Conservation (phyloP, 1,140 invertebrate genomes). For the Ostrea edulis region DNA sequence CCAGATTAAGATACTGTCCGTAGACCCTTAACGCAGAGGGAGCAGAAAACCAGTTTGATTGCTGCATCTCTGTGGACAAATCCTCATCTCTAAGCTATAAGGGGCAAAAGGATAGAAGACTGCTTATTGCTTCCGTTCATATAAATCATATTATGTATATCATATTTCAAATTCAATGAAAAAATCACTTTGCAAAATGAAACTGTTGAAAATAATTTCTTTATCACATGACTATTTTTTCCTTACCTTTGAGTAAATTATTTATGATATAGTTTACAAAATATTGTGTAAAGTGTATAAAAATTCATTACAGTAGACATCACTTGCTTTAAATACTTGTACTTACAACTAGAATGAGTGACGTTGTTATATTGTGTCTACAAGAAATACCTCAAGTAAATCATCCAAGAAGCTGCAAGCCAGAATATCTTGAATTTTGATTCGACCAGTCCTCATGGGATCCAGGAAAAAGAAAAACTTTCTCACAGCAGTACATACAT, state of each 20-base stretch:
- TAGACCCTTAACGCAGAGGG: conserved; percentile 93
- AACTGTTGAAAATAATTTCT: no score
- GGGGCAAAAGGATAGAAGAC: no score
- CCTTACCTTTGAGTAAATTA: no score
- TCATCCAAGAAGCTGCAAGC: conserved; percentile 95
- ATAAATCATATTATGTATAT: no score
- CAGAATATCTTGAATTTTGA: conserved; percentile 94
- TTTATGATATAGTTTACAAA: neutral
- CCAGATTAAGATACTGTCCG: conserved; percentile 95
- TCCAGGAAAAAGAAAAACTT: conserved; percentile 98
- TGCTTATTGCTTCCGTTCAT: no score
- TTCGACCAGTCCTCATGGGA: conserved; percentile 90
- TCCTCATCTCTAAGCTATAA: conserved; percentile 90
- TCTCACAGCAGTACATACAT: conserved; percentile 95
- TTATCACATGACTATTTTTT: no score
- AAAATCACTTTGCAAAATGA: no score
- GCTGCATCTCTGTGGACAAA: conserved; percentile 88
- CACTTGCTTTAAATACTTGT: no score
- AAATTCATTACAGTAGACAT: no score
- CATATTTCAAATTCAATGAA: no score
- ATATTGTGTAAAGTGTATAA: neutral
- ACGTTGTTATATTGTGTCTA: no score
- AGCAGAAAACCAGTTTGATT: conserved; percentile 97
- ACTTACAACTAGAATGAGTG: no score
- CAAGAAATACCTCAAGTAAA: conserved; percentile 86